Conservation (phyloP, 2,888 invertebrate species). For the Aromia moschata region DNA sequence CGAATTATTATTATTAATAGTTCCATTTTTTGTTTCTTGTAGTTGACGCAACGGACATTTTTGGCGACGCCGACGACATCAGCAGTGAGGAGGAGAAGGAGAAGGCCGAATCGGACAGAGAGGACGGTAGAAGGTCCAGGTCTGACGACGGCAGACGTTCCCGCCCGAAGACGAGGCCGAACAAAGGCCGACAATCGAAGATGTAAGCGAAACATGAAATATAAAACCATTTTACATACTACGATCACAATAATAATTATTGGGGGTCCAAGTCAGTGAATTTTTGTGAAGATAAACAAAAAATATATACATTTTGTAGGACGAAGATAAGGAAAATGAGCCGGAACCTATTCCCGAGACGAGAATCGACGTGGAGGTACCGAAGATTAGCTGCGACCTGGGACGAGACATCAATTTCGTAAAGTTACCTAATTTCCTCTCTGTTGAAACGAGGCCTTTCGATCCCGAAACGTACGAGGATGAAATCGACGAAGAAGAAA, state of each 20-base stretch:
- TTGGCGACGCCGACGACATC: constrained; percentile 94
- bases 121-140: constrained; percentile 50
- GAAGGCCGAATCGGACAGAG: constrained; percentile 56
- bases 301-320: too few species aligned
- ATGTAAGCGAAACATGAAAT: constrained; percentile 34
- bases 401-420: constrained; percentile 95
- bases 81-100: constrained; percentile 83
- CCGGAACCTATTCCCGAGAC: constrained; percentile 89
- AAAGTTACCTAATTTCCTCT: constrained; percentile 97
- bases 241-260: too few species aligned
- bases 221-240: neutral
- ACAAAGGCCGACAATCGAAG: constrained; percentile 43
- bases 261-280: too few species aligned
- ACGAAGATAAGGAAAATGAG: constrained; percentile 77
- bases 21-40: constrained; percentile 43
- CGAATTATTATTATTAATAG: neutral
- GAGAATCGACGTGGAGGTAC: constrained; percentile 95
- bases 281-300: too few species aligned
- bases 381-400: constrained; percentile 91
- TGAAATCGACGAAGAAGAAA: constrained; percentile 98
- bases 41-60: constrained; percentile 84
- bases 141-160: constrained; percentile 50
- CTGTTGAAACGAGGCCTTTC: constrained; percentile 96
- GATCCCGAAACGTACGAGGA: constrained; percentile 96
- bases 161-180: constrained; percentile 47